These are phyloP conservation scores for Brienomyrus brachyistius DNA, from an alignment of 2,113 vertebrate species.

Conservation along the genomic window DNA sequence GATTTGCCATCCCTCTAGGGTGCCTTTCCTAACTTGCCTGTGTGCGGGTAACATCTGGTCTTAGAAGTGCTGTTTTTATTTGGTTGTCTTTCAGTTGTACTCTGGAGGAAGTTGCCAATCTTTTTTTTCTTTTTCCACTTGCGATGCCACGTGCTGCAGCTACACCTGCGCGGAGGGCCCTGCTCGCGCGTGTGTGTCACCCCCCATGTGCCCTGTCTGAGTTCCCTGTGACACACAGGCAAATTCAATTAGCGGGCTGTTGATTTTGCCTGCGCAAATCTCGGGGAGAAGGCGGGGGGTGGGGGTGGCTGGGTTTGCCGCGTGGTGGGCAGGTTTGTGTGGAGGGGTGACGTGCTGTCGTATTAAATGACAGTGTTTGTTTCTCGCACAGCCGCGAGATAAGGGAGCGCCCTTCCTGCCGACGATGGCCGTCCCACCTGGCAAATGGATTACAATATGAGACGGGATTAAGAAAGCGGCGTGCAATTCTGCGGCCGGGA, in stretches of 20 bases:
- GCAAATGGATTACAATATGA: slow-evolving; percentile 5
- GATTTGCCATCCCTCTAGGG: not conserved
- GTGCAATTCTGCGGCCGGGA: not conserved
- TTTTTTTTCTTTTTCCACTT: not conserved
- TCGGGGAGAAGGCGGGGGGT: not conserved
- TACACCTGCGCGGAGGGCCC: not conserved
- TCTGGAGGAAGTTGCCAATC: not conserved
- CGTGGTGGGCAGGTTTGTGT: not conserved
- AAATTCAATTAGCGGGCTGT: slow-evolving; percentile 17
- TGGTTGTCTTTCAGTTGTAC: not conserved
- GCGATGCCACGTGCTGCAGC: not conserved
- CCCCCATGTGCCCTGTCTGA: not conserved
- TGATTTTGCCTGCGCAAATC: slow-evolving; percentile 7
- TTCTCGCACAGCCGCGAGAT: not conserved
- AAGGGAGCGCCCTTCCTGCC: not conserved
- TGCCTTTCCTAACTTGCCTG: not conserved
- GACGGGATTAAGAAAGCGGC: slow-evolving; percentile 5
- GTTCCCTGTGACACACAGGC: not conserved
- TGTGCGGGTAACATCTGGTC: not conserved
- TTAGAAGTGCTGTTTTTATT: not conserved
- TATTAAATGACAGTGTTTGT: not conserved
- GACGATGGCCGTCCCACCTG: not conserved
- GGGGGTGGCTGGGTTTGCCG: not conserved
- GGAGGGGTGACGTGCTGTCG: not conserved
- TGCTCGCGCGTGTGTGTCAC: not conserved